Conservation (phyloP, 2,113 vertebrate species). For the Lampris incognitus region DNA sequence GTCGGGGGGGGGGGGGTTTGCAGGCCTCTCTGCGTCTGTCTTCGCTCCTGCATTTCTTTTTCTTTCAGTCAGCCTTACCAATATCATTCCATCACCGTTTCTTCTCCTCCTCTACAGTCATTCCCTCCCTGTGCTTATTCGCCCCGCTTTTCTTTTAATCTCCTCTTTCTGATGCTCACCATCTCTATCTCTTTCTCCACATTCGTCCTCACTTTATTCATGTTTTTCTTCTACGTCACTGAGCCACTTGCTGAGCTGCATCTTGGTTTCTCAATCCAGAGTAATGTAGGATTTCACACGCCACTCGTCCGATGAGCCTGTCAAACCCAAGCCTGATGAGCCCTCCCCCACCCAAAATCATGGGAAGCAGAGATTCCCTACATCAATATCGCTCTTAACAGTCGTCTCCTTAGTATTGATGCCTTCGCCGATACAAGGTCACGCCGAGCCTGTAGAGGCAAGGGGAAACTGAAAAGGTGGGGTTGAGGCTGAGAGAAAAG, state of each 20-base stretch:
- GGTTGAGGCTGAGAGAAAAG: slow-evolving; percentile 4
- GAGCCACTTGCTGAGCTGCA: slow-evolving; percentile 17
- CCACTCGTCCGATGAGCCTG: neutral
- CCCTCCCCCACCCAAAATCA: slow-evolving; percentile 4
- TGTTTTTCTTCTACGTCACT: slow-evolving; percentile 1
- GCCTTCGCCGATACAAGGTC: slow-evolving; percentile 39
- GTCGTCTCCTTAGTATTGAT: slow-evolving; percentile 25
- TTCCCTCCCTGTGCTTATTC: neutral
- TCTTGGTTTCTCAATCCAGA: slow-evolving; percentile 18
- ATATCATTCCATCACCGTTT: neutral
- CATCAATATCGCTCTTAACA: slow-evolving; percentile 43
- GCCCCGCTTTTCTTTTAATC: neutral
- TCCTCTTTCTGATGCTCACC: neutral
- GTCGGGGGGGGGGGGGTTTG: slow-evolving; percentile 26
- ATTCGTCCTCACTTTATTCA: neutral
- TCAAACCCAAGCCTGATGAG: slow-evolving; percentile 27
- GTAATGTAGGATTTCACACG: slow-evolving; percentile 11
- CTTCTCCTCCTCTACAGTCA: neutral
- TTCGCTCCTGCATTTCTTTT: neutral
- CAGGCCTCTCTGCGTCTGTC: slow-evolving; percentile 20
- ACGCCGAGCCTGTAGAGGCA: slow-evolving; percentile 30
- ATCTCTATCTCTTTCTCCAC: slow-evolving; percentile 8
- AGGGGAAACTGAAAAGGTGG: slow-evolving; percentile 4
- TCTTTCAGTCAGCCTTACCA: neutral
- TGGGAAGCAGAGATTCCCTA: slow-evolving; percentile 5